Evolutionary conservation across 2,113 vertebrate species (phyloP).

Genomic region (Lates calcarifer): DNA sequence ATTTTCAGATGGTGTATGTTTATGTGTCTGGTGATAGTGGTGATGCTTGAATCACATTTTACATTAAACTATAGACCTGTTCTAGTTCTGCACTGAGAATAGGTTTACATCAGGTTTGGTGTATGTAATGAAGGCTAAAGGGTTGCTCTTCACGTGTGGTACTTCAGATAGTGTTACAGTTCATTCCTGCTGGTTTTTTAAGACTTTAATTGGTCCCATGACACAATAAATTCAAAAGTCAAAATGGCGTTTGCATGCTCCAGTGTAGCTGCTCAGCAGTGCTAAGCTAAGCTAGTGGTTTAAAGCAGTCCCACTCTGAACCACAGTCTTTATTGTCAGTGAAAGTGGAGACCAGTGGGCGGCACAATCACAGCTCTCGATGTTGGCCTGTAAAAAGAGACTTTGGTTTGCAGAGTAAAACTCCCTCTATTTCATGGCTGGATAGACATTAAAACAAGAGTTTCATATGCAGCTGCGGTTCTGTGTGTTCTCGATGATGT

Average conservation of each 20-base stretch:
- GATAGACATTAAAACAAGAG: too few relatives aligned
- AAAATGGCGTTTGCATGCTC: neutral
- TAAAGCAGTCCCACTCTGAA: too few relatives aligned
- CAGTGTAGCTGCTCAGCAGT: too few relatives aligned
- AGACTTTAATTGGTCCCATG: neutral
- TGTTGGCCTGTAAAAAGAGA: too few relatives aligned
- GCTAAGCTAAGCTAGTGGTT: too few relatives aligned
- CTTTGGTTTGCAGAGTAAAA: too few relatives aligned
- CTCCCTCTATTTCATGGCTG: too few relatives aligned
- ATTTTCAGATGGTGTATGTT: neutral
- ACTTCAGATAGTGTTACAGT: neutral
- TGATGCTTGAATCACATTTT: neutral
- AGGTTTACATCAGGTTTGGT: neutral
- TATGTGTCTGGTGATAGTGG: neutral
- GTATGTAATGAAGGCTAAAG: neutral
- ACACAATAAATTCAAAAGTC: neutral
- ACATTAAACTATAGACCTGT: neutral
- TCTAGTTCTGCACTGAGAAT: neutral
- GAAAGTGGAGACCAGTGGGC: too few relatives aligned
- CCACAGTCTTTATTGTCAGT: too few relatives aligned
- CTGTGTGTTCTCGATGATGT: too few relatives aligned
- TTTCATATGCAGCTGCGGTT: too few relatives aligned
- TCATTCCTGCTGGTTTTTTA: neutral
- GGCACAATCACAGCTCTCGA: too few relatives aligned
- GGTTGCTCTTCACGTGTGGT: neutral